These are phyloP conservation scores for Tetrapedia diversipes DNA, from an alignment of 2,888 invertebrate species.

Conservation along the genomic window DNA sequence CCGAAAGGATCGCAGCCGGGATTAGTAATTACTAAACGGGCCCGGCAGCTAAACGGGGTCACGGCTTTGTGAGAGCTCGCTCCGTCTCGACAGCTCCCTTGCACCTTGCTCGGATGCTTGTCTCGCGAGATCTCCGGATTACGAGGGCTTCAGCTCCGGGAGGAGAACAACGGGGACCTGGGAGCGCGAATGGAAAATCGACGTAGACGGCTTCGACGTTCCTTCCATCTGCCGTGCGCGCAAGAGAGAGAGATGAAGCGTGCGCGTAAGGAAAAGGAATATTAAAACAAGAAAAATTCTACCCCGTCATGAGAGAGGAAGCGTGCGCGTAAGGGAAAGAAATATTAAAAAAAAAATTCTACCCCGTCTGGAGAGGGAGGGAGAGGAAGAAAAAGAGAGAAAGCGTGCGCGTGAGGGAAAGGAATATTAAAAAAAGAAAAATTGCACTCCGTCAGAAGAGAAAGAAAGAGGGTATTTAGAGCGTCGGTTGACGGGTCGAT, in stretches of 20 bases:
- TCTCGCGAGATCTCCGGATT: conserved; percentile 36
- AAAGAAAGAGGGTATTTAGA: too few species aligned
- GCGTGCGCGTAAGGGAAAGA: not conserved
- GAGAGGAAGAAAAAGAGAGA: not conserved
- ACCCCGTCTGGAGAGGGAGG: too few species aligned
- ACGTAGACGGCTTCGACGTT: not conserved
- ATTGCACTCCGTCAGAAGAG: too few species aligned
- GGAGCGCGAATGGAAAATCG: conserved; percentile 3
- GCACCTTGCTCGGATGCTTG: conserved; percentile 31
- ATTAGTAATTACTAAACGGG: conserved; percentile 44
- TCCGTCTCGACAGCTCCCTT: conserved; percentile 7
- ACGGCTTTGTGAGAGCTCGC: conserved; percentile 36
- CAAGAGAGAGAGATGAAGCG: not conserved
- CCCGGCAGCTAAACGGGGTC: conserved; percentile 22
- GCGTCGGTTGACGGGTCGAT: not conserved
- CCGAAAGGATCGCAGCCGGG: conserved; percentile 37
- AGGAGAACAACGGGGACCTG: not conserved
- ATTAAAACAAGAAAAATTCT: too few species aligned
- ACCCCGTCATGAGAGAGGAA: too few species aligned
- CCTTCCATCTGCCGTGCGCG: not conserved
- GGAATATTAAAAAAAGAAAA: not conserved
- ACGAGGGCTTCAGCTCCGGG: conserved; percentile 9
- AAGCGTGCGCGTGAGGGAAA: not conserved
- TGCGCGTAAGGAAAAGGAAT: not conserved
- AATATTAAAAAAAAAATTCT: not conserved